These are phyloP conservation scores for Aquatica leii DNA, from an alignment of 2,888 invertebrate genomes.

Conservation along the genomic window DNA sequence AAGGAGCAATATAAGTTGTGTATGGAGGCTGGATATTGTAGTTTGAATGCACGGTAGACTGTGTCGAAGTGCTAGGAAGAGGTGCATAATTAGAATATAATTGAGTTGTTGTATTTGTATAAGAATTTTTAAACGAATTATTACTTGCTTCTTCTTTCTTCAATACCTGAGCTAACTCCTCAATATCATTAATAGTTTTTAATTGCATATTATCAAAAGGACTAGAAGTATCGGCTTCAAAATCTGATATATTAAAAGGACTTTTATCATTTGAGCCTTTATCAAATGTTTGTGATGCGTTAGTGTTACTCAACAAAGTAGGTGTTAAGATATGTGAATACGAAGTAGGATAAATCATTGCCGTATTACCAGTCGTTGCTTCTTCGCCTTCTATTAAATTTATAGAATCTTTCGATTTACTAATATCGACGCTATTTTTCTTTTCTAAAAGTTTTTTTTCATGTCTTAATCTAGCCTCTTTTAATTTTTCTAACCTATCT, in stretches of 20 bases:
- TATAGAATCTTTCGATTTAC: slow-evolving; percentile 35
- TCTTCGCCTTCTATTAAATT: slow-evolving; percentile 35
- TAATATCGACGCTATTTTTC: slow-evolving; percentile 17
- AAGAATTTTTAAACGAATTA: slow-evolving; percentile 27
- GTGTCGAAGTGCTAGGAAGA: slow-evolving; percentile 29
- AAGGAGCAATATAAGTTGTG: slow-evolving; percentile 14
- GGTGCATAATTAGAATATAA: slow-evolving; percentile 31
- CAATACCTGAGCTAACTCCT: slow-evolving; percentile 84
- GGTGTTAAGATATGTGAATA: slow-evolving; percentile 60
- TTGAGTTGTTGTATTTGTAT: slow-evolving; percentile 32
- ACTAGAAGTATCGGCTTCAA: slow-evolving; percentile 90
- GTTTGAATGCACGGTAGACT: slow-evolving; percentile 40
- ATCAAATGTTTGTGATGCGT: slow-evolving; percentile 37
- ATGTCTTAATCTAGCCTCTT: slow-evolving; percentile 64
- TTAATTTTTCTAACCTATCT: slow-evolving; percentile 67
- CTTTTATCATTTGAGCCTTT: slow-evolving; percentile 49
- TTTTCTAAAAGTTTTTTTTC: slow-evolving; percentile 50
- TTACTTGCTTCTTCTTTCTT: slow-evolving; percentile 52
- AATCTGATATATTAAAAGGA: slow-evolving; percentile 73
- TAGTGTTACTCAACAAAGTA: slow-evolving; percentile 54
- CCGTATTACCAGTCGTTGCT: slow-evolving; percentile 23
- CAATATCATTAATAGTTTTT: slow-evolving; percentile 92
- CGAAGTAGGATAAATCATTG: slow-evolving; percentile 35
- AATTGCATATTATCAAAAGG: slow-evolving; percentile 94
- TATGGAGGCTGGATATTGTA: slow-evolving; percentile 26